phyloP scores from a whole-genome alignment of 1,140 invertebrate genomes.

The Trypoxylus dichotomus region DNA sequence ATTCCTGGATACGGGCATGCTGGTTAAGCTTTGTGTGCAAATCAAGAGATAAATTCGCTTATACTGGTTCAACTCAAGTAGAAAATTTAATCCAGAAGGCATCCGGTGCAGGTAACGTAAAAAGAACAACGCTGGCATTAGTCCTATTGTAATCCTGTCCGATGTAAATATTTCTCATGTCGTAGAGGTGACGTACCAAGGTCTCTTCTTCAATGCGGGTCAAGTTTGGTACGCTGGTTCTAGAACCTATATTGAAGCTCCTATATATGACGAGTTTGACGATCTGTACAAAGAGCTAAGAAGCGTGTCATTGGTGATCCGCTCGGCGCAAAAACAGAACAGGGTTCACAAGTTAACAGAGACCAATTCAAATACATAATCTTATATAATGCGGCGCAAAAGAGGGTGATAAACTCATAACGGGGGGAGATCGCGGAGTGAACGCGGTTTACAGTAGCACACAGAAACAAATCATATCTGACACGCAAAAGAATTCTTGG shows the following conservation, averaged over 20 bases:
- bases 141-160: slow-evolving; percentile 87
- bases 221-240: slow-evolving; percentile 76
- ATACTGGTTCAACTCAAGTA: slow-evolving; percentile 86
- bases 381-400: too few species aligned
- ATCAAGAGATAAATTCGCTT: slow-evolving; percentile 65
- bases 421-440: too few species aligned
- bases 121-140: slow-evolving; percentile 91
- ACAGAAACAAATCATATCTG: too few species aligned
- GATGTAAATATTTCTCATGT: slow-evolving; percentile 81
- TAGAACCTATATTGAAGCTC: slow-evolving; percentile 88
- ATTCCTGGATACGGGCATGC: slow-evolving; percentile 87
- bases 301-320: too few species aligned
- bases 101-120: slow-evolving; percentile 79
- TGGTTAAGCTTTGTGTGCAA: slow-evolving; percentile 72
- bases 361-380: too few species aligned
- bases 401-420: too few species aligned
- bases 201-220: slow-evolving; percentile 84
- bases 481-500: too few species aligned
- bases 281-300: too few species aligned
- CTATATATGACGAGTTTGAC: slow-evolving; percentile 95
- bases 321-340: too few species aligned
- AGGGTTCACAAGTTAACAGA: too few species aligned
- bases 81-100: slow-evolving; percentile 84
- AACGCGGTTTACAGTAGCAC: too few species aligned
- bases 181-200: slow-evolving; percentile 79